phyloP scores from a whole-genome alignment of 2,113 vertebrate genomes.

The Passer montanus region DNA sequence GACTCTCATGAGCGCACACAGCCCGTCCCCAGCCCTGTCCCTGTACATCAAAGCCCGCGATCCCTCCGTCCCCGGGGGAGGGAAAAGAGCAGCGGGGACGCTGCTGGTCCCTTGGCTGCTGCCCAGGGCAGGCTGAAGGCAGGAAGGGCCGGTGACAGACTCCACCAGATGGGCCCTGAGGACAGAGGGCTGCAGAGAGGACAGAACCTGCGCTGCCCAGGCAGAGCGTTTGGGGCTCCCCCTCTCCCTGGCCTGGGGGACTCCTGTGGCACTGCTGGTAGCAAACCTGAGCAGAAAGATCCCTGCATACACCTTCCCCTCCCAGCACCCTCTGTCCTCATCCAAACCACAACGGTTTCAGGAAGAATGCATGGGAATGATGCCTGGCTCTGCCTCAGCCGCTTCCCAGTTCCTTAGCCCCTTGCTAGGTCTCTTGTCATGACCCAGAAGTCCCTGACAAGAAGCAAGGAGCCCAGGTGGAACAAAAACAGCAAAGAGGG shows the following conservation, averaged over 20 bases:
- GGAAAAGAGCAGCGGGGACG: slow-evolving; percentile 54
- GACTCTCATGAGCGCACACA: slow-evolving; percentile 68
- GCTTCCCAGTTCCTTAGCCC: neutral
- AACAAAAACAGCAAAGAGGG: neutral
- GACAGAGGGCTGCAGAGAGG: neutral
- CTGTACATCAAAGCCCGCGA: slow-evolving; percentile 60
- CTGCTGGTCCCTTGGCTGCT: slow-evolving; percentile 59
- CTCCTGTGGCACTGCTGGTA: neutral
- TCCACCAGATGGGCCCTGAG: neutral
- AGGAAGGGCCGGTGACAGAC: slow-evolving; percentile 11
- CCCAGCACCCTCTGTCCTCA: neutral
- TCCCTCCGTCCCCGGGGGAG: slow-evolving; percentile 12
- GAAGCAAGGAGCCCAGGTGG: neutral
- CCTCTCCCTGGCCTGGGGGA: neutral
- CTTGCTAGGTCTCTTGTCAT: neutral
- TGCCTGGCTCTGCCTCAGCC: neutral
- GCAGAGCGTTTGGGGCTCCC: rapidly evolving
- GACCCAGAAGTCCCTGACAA: neutral
- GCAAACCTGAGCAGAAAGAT: neutral
- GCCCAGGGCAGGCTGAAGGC: neutral
- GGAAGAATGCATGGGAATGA: neutral
- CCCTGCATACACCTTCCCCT: neutral
- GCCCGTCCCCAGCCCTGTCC: slow-evolving; percentile 49
- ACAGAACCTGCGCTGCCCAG: neutral
- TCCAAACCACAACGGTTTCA: neutral